phyloP scores from a whole-genome alignment of 2,113 vertebrate genomes.

The Istiophorus platypterus region DNA sequence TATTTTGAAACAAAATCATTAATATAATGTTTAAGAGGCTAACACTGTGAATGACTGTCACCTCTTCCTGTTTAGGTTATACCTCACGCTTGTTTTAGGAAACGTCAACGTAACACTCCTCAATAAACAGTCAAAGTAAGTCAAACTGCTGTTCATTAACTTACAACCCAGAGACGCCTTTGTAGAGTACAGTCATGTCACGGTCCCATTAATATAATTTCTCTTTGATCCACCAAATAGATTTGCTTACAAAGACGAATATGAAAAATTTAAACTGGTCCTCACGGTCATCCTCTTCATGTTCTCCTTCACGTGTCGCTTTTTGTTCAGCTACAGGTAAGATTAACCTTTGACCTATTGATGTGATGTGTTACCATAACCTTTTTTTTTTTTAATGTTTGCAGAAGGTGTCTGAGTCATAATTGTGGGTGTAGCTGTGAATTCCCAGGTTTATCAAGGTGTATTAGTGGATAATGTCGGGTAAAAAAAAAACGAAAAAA shows the following conservation, averaged over 20 bases:
- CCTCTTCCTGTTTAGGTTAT: constrained; percentile 85
- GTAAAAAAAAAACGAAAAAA: no score
- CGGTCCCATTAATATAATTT: rapidly evolving
- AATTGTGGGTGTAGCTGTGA: background rate
- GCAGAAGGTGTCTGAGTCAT: background rate
- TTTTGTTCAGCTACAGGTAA: constrained; percentile 95
- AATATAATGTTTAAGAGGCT: background rate
- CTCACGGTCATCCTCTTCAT: constrained; percentile 96
- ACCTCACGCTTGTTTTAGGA: constrained; percentile 95
- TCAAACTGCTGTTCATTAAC: rapidly evolving
- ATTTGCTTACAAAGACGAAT: constrained; percentile 98
- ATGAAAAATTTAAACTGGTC: constrained; percentile 97
- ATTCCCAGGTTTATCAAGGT: no score
- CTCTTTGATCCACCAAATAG: constrained; percentile 72
- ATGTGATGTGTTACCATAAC: background rate
- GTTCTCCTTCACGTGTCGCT: constrained; percentile 93
- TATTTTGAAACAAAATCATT: no score
- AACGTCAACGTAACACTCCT: constrained; percentile 96
- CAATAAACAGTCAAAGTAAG: constrained; percentile 96
- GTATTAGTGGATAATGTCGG: no score
- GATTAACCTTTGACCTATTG: no score
- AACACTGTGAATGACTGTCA: background rate
- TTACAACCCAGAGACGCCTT: background rate
- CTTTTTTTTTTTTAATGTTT: no score
- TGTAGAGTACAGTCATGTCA: rapidly evolving